These are phyloP conservation scores for Chaenogobius annularis DNA, from an alignment of 2,113 vertebrate species.

Conservation along the genomic window DNA sequence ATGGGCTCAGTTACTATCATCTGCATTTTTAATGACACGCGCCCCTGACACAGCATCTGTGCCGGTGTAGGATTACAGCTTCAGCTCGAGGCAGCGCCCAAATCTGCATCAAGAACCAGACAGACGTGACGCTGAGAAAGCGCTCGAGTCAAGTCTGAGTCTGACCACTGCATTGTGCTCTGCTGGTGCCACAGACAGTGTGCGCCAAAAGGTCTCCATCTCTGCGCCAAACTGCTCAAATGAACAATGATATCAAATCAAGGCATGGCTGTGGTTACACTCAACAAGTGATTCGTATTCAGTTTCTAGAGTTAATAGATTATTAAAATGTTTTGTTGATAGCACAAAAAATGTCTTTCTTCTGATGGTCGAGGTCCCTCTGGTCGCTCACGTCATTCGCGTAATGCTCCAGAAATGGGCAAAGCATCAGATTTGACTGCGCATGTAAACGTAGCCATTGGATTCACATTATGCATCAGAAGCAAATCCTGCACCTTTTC, in stretches of 20 bases:
- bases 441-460: too few species aligned
- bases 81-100: not conserved
- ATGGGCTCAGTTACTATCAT: conserved; percentile 12
- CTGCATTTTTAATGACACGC: conserved; percentile 55
- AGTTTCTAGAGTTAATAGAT: too few species aligned
- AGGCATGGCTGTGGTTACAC: too few species aligned
- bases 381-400: too few species aligned
- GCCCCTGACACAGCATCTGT: conserved; percentile 30
- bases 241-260: not conserved
- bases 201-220: not conserved
- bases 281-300: too few species aligned
- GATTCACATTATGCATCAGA: not conserved
- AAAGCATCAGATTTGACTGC: too few species aligned
- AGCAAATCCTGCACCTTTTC: not conserved
- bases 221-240: not conserved
- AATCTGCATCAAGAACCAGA: not conserved
- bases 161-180: conserved; percentile 6
- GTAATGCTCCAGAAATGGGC: too few species aligned
- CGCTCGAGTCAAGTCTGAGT: conserved; percentile 10
- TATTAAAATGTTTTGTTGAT: too few species aligned
- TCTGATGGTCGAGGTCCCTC: too few species aligned
- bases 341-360: too few species aligned
- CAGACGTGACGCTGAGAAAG: not conserved
- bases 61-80: conserved; percentile 25
- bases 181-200: not conserved